Percentiles rank a stretch among this genome's conserved stretches.
Evolutionary conservation across 1,140 invertebrate genomes (phyloP).

Genomic region (Uloborus diversus): DNA sequence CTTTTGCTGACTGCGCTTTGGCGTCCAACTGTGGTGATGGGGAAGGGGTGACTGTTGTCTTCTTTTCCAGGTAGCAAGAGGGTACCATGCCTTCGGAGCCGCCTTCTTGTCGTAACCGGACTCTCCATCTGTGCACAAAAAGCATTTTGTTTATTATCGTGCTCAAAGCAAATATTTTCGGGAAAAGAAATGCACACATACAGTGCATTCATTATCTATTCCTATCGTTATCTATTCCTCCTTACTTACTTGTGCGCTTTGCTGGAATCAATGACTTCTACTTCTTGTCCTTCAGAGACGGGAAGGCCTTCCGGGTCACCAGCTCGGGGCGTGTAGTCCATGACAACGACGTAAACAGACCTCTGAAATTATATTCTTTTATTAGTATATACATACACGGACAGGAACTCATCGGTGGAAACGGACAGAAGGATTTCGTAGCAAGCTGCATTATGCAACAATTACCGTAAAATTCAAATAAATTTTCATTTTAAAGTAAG

Average conservation of each 20-base stretch:
- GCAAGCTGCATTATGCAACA: no score
- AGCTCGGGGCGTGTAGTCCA: conserved; percentile 38
- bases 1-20: conserved; percentile 65
- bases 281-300: conserved; percentile 42
- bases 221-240: no score
- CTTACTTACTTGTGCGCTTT: conserved; percentile 32
- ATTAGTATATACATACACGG: no score
- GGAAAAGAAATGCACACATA: no score
- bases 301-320: conserved; percentile 4
- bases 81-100: conserved; percentile 83
- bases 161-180: no score
- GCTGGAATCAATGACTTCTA: conserved; percentile 29
- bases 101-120: conserved; percentile 62
- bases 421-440: no score
- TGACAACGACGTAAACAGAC: conserved; percentile 29
- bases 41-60: conserved; percentile 62
- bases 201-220: no score
- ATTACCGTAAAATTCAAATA: no score
- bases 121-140: conserved; percentile 62
- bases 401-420: no score
- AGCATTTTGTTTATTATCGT: no score
- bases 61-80: conserved; percentile 74
- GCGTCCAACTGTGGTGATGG: conserved; percentile 62
- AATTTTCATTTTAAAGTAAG: no score
- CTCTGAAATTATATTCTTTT: conserved; percentile 12